These are phyloP conservation scores for Perithous albicinctus DNA, from an alignment of 2,888 invertebrate genomes.

Conservation along the genomic window DNA sequence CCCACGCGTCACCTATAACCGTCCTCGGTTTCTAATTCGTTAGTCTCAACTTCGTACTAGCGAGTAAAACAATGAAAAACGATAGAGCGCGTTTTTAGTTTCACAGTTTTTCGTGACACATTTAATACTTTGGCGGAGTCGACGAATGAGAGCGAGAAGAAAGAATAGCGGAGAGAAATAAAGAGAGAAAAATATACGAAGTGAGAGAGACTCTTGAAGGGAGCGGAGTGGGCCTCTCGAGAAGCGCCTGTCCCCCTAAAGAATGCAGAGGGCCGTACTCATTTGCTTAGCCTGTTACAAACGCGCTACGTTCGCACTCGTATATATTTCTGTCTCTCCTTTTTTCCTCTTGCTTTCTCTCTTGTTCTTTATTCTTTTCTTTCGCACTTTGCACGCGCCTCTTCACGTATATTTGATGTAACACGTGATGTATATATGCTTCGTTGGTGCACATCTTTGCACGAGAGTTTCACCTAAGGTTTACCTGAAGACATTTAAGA, in stretches of 20 bases:
- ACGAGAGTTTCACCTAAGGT: constrained; percentile 19
- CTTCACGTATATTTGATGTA: constrained; percentile 27
- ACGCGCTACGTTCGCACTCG: constrained; percentile 64
- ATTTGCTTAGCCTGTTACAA: constrained; percentile 79
- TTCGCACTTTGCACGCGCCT: constrained; percentile 29
- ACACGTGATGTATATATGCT: constrained; percentile 21
- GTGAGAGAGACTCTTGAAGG: constrained; percentile 59
- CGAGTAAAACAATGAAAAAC: not conserved
- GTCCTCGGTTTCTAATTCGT: constrained; percentile 4
- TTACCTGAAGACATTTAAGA: not conserved
- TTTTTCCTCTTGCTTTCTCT: constrained; percentile 8
- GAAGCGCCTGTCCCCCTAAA: constrained; percentile 78
- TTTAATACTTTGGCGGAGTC: constrained; percentile 27
- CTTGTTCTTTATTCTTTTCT: constrained; percentile 19
- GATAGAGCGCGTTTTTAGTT: constrained; percentile 2
- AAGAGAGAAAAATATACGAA: too few species aligned
- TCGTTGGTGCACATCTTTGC: not conserved
- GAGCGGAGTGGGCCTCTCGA: constrained; percentile 75
- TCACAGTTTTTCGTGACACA: constrained; percentile 1
- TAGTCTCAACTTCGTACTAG: not conserved
- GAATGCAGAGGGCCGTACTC: constrained; percentile 77
- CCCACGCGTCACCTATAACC: constrained; percentile 18
- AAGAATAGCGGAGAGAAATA: constrained; percentile 18
- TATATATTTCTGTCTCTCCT: constrained; percentile 17
- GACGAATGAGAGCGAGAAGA: constrained; percentile 30